Evolutionary conservation across 2,888 invertebrate genomes (phyloP).

Genomic region (Drosophila kanekoi): DNA sequence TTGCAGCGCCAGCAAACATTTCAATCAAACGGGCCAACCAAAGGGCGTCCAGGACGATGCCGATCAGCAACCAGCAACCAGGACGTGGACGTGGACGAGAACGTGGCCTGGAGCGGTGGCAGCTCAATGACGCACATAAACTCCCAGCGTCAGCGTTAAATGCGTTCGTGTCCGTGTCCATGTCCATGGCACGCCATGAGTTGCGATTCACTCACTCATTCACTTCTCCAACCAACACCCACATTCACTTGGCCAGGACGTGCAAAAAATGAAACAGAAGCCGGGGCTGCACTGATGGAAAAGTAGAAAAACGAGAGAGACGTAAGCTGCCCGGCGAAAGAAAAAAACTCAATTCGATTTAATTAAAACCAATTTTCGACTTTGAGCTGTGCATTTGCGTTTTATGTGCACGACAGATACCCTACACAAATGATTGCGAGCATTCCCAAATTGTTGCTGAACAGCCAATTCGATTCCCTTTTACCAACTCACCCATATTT

Average conservation of each 20-base stretch:
- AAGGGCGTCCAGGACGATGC: constrained; percentile 39
- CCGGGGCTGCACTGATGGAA: constrained; percentile 29
- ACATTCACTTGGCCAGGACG: constrained; percentile 24
- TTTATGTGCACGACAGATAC: constrained; percentile 33
- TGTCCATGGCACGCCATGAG: constrained; percentile 62
- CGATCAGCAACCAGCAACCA: constrained; percentile 12
- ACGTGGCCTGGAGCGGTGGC: constrained; percentile 8
- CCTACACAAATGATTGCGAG: background rate
- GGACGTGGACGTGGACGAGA: background rate
- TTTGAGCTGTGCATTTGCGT: constrained; percentile 44
- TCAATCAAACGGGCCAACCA: constrained; percentile 70
- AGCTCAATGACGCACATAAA: constrained; percentile 75
- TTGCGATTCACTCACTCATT: constrained; percentile 74
- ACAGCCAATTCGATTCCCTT: background rate
- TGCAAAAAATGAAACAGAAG: constrained; percentile 49
- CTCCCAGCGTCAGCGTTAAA: constrained; percentile 74
- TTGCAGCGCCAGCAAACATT: constrained; percentile 74
- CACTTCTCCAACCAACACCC: background rate
- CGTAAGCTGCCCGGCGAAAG: constrained; percentile 27
- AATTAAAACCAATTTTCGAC: constrained; percentile 81
- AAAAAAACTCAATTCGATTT: constrained; percentile 77
- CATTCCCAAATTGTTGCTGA: no score
- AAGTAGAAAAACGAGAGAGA: constrained; percentile 37
- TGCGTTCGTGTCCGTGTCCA: constrained; percentile 71
- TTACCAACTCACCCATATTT: background rate